A percentile compares a stretch with the other conserved stretches of the same genome.
These are phyloP conservation scores for Rhinopithecus roxellana DNA, from an alignment of 2,113 vertebrate species.

Conservation along the genomic window DNA sequence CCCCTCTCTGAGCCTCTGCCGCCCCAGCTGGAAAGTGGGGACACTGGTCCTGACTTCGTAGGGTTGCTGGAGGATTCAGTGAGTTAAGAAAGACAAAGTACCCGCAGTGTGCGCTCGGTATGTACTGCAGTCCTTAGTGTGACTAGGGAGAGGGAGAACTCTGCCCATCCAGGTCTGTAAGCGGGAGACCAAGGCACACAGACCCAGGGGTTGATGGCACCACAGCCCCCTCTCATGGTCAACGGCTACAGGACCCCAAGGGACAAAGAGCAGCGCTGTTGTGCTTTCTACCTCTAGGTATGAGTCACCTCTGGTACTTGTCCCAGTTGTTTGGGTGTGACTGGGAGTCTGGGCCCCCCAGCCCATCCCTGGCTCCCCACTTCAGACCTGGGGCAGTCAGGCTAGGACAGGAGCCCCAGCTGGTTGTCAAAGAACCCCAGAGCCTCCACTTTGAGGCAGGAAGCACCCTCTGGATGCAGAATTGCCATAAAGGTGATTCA, in stretches of 20 bases:
- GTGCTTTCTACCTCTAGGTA: neutral
- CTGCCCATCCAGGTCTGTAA: accelerated
- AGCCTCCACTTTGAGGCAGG: too few species aligned
- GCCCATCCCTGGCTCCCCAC: neutral
- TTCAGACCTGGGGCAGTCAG: neutral
- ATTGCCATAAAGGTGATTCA: neutral
- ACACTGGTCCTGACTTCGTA: accelerated
- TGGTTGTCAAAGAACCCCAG: too few species aligned
- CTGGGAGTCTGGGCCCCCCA: neutral
- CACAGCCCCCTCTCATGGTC: neutral
- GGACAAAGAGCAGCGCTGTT: accelerated
- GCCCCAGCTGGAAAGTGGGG: neutral
- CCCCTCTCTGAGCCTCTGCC: neutral
- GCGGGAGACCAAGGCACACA: neutral
- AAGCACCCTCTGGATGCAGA: accelerated
- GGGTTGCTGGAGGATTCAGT: neutral
- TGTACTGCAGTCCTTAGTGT: neutral
- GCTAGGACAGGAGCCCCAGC: neutral
- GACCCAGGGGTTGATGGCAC: neutral
- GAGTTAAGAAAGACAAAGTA: neutral
- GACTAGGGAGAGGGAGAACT: neutral
- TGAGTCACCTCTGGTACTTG: neutral
- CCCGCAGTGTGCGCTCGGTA: accelerated
- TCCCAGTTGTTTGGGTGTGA: accelerated
- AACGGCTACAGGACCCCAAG: accelerated